Percentiles rank a stretch among this genome's conserved stretches.
Conservation (phyloP, 2,113 vertebrate genomes). For the Campylorhamphus procurvoides region DNA sequence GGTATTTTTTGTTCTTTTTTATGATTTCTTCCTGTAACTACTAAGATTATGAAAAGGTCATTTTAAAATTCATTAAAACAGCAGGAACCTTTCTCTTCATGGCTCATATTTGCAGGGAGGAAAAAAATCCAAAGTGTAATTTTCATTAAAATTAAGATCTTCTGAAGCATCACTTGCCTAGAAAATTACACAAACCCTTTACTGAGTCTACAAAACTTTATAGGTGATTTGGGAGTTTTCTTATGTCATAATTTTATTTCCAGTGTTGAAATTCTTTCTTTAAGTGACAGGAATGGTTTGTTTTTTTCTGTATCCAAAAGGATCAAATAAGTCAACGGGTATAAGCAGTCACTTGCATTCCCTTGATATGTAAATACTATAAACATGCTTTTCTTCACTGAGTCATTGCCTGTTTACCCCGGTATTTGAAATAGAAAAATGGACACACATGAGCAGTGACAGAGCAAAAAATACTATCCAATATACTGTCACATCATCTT, state of each 20-base stretch:
- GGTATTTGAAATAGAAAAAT: not conserved
- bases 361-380: not conserved
- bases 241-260: not conserved
- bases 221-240: not conserved
- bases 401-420: not conserved
- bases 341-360: not conserved
- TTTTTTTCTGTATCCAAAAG: not conserved
- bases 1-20: not conserved
- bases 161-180: not conserved
- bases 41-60: not conserved
- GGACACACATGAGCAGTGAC: not conserved
- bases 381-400: not conserved
- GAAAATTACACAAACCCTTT: not conserved
- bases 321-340: not conserved
- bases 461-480: not conserved
- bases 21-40: not conserved
- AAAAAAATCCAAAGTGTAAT: not conserved
- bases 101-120: not conserved
- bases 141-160: slow-evolving; percentile 13
- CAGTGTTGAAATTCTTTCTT: not conserved
- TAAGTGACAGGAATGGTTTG: not conserved
- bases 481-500: not conserved
- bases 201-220: not conserved
- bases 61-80: slow-evolving; percentile 8
- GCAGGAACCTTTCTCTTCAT: not conserved